These are phyloP conservation scores for Ceriagrion tenellum DNA, from an alignment of 2,888 invertebrate genomes.

Conservation along the genomic window DNA sequence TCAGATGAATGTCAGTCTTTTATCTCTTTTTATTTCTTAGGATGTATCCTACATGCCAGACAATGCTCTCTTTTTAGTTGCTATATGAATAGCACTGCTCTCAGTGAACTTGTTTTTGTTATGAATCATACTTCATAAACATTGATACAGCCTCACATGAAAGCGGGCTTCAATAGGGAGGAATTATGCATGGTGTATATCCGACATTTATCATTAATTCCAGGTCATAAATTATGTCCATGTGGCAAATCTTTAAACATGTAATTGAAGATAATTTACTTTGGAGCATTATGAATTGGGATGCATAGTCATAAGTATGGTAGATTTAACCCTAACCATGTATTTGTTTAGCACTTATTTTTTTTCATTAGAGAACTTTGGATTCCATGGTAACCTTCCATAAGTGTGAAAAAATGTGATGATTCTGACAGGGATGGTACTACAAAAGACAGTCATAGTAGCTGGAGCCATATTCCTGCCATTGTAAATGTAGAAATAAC, in stretches of 20 bases:
- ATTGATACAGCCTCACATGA: background rate
- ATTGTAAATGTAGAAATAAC: slow-evolving; percentile 38
- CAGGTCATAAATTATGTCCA: too few relatives aligned
- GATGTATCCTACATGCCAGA: background rate
- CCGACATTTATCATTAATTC: background rate
- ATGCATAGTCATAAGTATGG: too few relatives aligned
- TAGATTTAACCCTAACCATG: background rate
- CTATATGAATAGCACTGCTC: background rate
- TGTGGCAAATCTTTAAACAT: too few relatives aligned
- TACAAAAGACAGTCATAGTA: background rate
- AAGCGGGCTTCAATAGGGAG: background rate
- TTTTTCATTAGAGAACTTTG: background rate
- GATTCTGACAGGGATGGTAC: slow-evolving; percentile 34
- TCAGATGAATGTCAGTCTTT: background rate
- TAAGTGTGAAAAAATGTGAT: slow-evolving; percentile 12
- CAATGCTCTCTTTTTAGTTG: background rate
- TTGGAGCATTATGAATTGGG: too few relatives aligned
- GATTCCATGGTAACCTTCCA: slow-evolving; percentile 4
- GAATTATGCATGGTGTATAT: background rate
- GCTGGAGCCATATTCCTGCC: slow-evolving; percentile 45
- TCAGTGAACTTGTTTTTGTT: background rate
- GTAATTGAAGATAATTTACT: too few relatives aligned
- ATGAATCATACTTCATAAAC: background rate
- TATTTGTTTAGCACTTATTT: background rate
- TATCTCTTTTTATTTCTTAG: background rate